Conservation (phyloP, 2,113 vertebrate genomes). For the Xerus inauris region DNA sequence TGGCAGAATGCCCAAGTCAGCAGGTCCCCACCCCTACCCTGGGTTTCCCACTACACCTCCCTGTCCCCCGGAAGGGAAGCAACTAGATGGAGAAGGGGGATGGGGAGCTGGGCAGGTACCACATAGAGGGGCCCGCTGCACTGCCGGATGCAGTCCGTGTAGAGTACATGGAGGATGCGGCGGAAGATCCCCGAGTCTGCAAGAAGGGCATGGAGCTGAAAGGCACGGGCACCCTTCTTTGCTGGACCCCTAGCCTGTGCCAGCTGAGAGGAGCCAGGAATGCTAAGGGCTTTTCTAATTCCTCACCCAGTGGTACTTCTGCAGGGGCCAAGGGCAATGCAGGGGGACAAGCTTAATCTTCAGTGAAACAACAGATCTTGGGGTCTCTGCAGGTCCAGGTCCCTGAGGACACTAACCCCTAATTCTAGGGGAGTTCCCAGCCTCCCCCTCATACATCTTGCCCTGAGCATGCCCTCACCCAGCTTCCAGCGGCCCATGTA, state of each 20-base stretch:
- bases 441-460: background rate
- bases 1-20: slow-evolving; percentile 8
- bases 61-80: background rate
- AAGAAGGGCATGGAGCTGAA: background rate
- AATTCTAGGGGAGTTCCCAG: background rate
- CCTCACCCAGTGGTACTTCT: background rate
- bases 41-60: background rate
- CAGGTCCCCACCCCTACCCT: background rate
- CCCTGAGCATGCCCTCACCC: slow-evolving; percentile 80
- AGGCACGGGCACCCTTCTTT: fast-evolving
- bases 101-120: slow-evolving; percentile 86
- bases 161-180: slow-evolving; percentile 92
- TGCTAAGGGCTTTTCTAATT: background rate
- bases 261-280: background rate
- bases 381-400: background rate
- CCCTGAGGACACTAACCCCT: background rate
- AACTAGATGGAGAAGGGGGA: background rate
- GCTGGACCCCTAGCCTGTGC: fast-evolving
- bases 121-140: slow-evolving; percentile 98
- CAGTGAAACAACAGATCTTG: background rate
- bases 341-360: background rate
- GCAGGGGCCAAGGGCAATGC: background rate
- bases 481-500: slow-evolving; percentile 99
- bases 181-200: slow-evolving; percentile 93
- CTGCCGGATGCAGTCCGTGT: slow-evolving; percentile 96